Percentiles rank a stretch among this genome's conserved stretches.
Evolutionary conservation across 1,140 invertebrate genomes (phyloP).

Genomic region (Papilio polyxenes): DNA sequence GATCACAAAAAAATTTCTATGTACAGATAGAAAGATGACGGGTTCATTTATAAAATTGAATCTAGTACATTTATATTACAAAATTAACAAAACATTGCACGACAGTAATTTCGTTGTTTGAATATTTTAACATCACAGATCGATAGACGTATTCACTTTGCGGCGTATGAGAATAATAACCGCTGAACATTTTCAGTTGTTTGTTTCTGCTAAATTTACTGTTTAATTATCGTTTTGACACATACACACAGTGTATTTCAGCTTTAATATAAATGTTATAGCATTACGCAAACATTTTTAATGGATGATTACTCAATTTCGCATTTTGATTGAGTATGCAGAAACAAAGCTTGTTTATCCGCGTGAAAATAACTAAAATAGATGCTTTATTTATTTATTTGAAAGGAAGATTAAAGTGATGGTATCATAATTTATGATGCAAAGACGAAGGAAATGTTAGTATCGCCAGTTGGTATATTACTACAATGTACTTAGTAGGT

Average conservation of each 20-base stretch:
- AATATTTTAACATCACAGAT: background rate
- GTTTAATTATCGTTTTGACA: constrained; percentile 35
- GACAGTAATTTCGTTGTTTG: background rate
- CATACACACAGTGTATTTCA: constrained; percentile 14
- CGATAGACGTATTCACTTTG: background rate
- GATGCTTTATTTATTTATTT: background rate
- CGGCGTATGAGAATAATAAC: background rate
- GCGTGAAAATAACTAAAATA: background rate
- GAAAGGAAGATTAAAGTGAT: background rate
- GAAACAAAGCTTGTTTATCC: constrained; percentile 7
- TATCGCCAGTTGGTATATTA: background rate
- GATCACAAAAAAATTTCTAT: too few species aligned
- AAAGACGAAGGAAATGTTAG: background rate
- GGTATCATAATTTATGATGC: background rate
- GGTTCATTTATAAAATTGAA: too few species aligned
- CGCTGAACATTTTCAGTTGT: constrained; percentile 7
- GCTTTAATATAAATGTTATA: constrained; percentile 29
- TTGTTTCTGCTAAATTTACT: constrained; percentile 35
- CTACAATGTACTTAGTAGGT: background rate
- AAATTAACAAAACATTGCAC: background rate
- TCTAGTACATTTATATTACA: background rate
- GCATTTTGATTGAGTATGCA: background rate
- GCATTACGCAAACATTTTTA: constrained; percentile 11
- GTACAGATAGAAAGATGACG: too few species aligned
- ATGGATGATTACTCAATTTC: constrained; percentile 22